Evolutionary conservation across 2,797 vertebrate species (phyloP).

Genomic region (Labeo calbasu): DNA sequence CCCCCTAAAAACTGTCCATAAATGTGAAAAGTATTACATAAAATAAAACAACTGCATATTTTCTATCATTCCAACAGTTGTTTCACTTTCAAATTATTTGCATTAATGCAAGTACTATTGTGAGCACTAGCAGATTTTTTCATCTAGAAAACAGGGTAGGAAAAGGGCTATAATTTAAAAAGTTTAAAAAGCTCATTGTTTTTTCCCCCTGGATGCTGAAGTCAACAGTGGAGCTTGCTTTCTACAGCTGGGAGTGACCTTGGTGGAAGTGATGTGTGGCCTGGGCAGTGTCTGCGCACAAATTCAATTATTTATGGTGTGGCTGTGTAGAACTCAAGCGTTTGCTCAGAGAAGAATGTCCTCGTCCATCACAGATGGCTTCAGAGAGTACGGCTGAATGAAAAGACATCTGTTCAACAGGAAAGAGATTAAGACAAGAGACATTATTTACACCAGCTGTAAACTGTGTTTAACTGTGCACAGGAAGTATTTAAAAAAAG

Average conservation of each 20-base stretch:
- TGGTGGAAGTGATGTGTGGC: constrained; percentile 52
- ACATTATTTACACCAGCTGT: neutral
- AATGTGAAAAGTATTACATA: too few species aligned
- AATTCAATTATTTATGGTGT: constrained; percentile 67
- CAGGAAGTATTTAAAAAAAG: neutral
- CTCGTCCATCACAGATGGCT: neutral
- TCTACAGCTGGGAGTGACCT: constrained; percentile 47
- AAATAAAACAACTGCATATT: too few species aligned
- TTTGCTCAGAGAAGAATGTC: constrained; percentile 16
- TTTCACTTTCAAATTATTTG: neutral
- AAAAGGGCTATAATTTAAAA: neutral
- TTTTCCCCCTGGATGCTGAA: neutral
- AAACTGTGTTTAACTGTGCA: neutral
- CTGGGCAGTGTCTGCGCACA: constrained; percentile 52
- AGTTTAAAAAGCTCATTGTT: neutral
- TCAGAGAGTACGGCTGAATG: neutral
- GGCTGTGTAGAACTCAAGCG: constrained; percentile 32
- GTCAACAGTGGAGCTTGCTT: constrained; percentile 36
- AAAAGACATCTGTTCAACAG: constrained; percentile 15
- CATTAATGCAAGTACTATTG: neutral
- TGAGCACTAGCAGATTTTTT: neutral
- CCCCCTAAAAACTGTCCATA: too few species aligned
- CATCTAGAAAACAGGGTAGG: too few species aligned
- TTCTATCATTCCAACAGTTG: too few species aligned
- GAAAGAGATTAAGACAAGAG: neutral